Evolutionary conservation across 2,797 vertebrate species (phyloP).

Genomic region (Mastacembelus armatus): DNA sequence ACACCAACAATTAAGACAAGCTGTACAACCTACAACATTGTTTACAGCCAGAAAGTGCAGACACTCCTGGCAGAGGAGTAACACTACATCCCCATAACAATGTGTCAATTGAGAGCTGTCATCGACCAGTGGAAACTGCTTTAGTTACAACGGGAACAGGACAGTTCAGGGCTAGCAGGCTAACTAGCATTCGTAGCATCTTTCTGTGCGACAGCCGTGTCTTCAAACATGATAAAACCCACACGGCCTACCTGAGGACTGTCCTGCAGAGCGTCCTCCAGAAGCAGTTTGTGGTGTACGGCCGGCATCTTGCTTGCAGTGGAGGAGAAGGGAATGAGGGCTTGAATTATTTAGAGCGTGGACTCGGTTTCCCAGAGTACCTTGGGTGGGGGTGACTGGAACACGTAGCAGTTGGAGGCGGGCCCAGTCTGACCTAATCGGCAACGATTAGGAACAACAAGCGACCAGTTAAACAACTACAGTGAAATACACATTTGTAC

Average conservation of each 20-base stretch:
- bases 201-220: constrained; percentile 6
- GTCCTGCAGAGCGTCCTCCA: constrained; percentile 96
- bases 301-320: constrained; percentile 90
- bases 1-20: neutral
- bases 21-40: neutral
- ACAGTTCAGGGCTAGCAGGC: constrained; percentile 38
- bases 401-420: constrained; percentile 67
- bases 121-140: constrained; percentile 56
- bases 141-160: constrained; percentile 37
- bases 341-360: constrained; percentile 68
- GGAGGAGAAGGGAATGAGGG: constrained; percentile 58
- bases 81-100: constrained; percentile 29
- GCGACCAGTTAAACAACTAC: neutral
- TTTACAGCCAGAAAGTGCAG: constrained; percentile 3
- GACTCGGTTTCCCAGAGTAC: constrained; percentile 83
- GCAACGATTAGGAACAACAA: neutral
- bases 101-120: constrained; percentile 65
- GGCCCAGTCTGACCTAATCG: constrained; percentile 40
- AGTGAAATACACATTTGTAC: neutral
- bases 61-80: neutral
- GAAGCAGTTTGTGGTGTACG: constrained; percentile 92
- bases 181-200: constrained; percentile 22
- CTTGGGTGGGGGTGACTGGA: constrained; percentile 40
- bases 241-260: constrained; percentile 92
- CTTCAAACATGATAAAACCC: neutral